phyloP scores from a whole-genome alignment of 30 jellyfish, hydroid and myxozoan genomes.

The Catostylus mosaicus region DNA sequence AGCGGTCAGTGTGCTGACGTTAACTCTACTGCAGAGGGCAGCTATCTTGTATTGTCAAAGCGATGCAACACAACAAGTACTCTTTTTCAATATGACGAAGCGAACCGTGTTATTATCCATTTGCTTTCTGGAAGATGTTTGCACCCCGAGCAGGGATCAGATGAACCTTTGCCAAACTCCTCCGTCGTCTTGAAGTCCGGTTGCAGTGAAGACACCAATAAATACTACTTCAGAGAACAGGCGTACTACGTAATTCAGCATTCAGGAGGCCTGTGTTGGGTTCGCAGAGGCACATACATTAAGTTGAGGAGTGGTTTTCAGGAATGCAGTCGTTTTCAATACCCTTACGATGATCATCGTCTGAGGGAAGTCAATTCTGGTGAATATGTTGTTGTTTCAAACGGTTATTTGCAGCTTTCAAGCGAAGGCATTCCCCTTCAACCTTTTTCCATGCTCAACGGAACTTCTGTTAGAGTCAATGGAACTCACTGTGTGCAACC shows the following conservation, averaged over 20 bases:
- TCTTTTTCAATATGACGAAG: slow-evolving; percentile 42
- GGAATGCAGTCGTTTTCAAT: slow-evolving; percentile 36
- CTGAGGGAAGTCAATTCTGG: slow-evolving; percentile 37
- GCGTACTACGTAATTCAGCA: slow-evolving; percentile 43
- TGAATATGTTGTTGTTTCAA: slow-evolving; percentile 3
- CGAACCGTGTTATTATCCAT: slow-evolving; percentile 11
- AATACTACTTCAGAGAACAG: slow-evolving; percentile 28
- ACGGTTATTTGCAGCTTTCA: slow-evolving; percentile 2
- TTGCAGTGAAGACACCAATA: background rate
- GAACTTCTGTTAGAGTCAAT: background rate
- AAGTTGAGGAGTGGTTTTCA: background rate
- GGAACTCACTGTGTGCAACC: slow-evolving; percentile 34
- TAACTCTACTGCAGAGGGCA: slow-evolving; percentile 22
- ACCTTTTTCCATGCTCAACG: background rate
- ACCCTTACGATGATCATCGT: background rate
- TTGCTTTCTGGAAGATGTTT: slow-evolving; percentile 35
- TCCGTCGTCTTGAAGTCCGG: slow-evolving; percentile 4
- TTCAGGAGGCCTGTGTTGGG: slow-evolving; percentile 42
- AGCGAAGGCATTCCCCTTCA: slow-evolving; percentile 11
- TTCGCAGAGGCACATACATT: background rate
- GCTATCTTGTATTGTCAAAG: slow-evolving; percentile 10
- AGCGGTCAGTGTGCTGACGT: slow-evolving; percentile 23
- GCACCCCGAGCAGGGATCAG: slow-evolving; percentile 7
- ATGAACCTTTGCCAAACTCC: background rate
- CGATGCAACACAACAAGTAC: slow-evolving; percentile 41